These are phyloP conservation scores for Otocyon megalotis DNA, from an alignment of 2,113 vertebrate species.

Conservation along the genomic window DNA sequence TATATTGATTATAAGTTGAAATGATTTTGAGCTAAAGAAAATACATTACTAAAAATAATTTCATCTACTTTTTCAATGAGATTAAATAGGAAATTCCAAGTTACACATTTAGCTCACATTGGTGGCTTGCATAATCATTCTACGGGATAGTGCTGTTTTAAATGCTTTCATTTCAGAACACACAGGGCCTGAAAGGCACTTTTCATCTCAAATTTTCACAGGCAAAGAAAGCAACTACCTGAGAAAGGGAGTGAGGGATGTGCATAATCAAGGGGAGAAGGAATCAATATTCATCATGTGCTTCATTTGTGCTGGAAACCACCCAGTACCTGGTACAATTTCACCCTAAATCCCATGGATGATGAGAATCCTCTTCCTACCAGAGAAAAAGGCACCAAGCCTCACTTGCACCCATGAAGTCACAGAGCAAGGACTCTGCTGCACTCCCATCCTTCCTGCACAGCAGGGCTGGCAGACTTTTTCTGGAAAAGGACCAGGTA, in stretches of 20 bases:
- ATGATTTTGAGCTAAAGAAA: neutral
- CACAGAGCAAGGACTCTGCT: neutral
- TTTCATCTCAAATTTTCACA: neutral
- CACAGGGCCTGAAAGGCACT: neutral
- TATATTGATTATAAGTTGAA: neutral
- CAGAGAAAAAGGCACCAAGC: neutral
- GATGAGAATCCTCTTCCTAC: neutral
- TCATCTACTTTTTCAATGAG: neutral
- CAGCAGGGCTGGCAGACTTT: neutral
- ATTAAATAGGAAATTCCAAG: neutral
- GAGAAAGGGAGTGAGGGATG: neutral
- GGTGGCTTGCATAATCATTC: neutral
- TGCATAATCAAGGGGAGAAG: neutral
- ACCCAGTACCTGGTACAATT: neutral
- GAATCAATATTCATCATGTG: no score
- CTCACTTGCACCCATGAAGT: neutral
- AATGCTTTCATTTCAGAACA: conserved; percentile 18
- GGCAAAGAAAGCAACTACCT: neutral
- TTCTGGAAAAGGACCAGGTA: neutral
- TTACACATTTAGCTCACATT: neutral
- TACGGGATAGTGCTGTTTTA: neutral
- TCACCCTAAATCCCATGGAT: no score
- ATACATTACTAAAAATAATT: neutral
- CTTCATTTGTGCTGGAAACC: neutral
- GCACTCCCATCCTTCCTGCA: neutral